Conservation (phyloP, 2,113 vertebrate species). For the Morone saxatilis region DNA sequence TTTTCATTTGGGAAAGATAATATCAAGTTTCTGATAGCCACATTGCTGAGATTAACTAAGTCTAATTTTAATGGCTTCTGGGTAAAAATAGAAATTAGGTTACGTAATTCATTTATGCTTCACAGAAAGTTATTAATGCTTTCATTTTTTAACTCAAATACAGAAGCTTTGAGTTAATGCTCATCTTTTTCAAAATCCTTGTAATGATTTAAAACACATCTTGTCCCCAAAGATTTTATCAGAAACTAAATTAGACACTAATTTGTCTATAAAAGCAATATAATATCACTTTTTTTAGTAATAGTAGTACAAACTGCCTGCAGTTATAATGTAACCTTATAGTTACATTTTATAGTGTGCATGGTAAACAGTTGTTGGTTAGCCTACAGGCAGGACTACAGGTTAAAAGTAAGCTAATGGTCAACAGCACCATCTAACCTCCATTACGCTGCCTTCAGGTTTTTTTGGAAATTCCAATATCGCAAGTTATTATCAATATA, state of each 20-base stretch:
- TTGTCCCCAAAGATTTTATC: background rate
- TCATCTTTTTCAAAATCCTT: slow-evolving; percentile 2
- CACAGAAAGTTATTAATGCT: background rate
- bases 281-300: no score
- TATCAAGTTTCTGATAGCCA: slow-evolving; percentile 9
- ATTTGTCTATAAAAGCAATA: background rate
- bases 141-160: slow-evolving; percentile 4
- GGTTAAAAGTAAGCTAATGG: no score
- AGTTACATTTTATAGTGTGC: background rate
- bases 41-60: background rate
- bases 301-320: background rate
- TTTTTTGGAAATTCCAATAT: background rate
- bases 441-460: background rate
- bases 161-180: background rate
- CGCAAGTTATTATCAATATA: background rate
- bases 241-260: background rate
- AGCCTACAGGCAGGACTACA: background rate
- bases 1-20: slow-evolving; percentile 25
- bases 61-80: slow-evolving; percentile 8
- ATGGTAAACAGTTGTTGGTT: background rate
- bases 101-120: background rate
- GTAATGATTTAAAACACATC: background rate
- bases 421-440: rapidly evolving
- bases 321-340: no score
- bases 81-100: slow-evolving; percentile 3